Evolutionary conservation across 2,113 vertebrate genomes (phyloP).

Genomic region (Numida meleagris): DNA sequence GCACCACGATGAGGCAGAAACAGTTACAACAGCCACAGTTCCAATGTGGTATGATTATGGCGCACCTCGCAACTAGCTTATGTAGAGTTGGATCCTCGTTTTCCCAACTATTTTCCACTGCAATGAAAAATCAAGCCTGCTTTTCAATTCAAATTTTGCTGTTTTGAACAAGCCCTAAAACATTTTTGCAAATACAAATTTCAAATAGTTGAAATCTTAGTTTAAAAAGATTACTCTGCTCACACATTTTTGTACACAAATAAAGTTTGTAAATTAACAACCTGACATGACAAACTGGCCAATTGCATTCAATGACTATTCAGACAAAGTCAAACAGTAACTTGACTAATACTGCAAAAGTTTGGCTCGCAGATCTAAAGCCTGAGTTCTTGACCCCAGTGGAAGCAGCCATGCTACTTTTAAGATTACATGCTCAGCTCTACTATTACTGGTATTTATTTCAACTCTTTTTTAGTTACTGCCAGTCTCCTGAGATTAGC

Average conservation of each 20-base stretch:
- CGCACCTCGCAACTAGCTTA: neutral
- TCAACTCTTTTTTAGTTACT: neutral
- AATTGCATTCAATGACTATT: neutral
- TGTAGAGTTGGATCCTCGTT: rapidly evolving
- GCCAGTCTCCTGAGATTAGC: neutral
- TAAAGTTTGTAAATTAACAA: neutral
- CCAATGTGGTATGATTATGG: neutral
- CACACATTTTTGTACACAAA: neutral
- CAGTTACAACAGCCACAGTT: neutral
- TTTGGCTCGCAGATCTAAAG: rapidly evolving
- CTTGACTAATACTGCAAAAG: neutral
- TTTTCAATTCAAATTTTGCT: neutral
- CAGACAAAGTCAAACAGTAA: neutral
- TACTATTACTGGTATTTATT: neutral
- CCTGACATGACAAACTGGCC: neutral
- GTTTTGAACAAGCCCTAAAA: neutral
- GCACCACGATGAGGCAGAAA: neutral
- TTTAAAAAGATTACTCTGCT: rapidly evolving
- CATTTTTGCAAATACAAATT: neutral
- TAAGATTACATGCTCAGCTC: neutral
- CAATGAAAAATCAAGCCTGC: neutral
- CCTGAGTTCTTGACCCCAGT: neutral
- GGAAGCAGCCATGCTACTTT: neutral
- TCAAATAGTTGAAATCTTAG: neutral
- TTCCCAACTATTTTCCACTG: neutral